These are phyloP conservation scores for Macrobrachium rosenbergii DNA, from an alignment of 1,140 invertebrate genomes.

Conservation along the genomic window DNA sequence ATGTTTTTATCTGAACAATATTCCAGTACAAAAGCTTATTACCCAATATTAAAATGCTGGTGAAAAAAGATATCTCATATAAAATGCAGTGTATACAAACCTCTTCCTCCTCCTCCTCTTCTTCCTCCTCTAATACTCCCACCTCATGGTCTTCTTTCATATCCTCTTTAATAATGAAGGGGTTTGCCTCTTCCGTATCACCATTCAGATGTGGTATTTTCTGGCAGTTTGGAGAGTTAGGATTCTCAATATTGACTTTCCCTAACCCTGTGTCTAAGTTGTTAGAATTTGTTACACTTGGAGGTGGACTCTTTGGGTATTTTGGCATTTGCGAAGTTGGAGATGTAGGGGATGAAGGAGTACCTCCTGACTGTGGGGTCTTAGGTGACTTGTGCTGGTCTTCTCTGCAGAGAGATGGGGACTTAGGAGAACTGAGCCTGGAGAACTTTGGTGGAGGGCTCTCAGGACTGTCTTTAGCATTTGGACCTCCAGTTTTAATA, in stretches of 20 bases:
- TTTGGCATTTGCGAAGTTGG: slow-evolving; percentile 47
- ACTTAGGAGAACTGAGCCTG: slow-evolving; percentile 59
- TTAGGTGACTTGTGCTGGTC: slow-evolving; percentile 51
- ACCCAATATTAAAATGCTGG: too few relatives aligned
- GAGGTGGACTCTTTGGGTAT: slow-evolving; percentile 31
- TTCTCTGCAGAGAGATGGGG: slow-evolving; percentile 41
- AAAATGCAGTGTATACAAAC: too few relatives aligned
- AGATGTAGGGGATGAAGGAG: slow-evolving; percentile 23
- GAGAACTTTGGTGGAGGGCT: slow-evolving; percentile 48
- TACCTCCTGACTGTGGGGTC: slow-evolving; percentile 40
- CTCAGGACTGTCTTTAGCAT: slow-evolving; percentile 43
- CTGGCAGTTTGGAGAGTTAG: background rate
- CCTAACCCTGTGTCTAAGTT: background rate
- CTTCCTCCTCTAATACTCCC: slow-evolving; percentile 34
- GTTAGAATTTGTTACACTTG: slow-evolving; percentile 6
- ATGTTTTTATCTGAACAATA: too few relatives aligned
- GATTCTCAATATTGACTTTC: slow-evolving; percentile 21
- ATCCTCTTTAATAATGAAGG: background rate
- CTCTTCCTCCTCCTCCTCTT: slow-evolving; percentile 33
- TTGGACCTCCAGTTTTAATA: slow-evolving; percentile 50
- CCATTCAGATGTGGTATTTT: slow-evolving; percentile 30
- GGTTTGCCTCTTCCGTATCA: slow-evolving; percentile 6
- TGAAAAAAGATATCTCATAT: too few relatives aligned
- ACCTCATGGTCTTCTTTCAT: slow-evolving; percentile 62
- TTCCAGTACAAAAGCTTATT: too few relatives aligned